Evolutionary conservation across 2,888 invertebrate genomes (phyloP).

Genomic region (Lasioglossum figueresi): DNA sequence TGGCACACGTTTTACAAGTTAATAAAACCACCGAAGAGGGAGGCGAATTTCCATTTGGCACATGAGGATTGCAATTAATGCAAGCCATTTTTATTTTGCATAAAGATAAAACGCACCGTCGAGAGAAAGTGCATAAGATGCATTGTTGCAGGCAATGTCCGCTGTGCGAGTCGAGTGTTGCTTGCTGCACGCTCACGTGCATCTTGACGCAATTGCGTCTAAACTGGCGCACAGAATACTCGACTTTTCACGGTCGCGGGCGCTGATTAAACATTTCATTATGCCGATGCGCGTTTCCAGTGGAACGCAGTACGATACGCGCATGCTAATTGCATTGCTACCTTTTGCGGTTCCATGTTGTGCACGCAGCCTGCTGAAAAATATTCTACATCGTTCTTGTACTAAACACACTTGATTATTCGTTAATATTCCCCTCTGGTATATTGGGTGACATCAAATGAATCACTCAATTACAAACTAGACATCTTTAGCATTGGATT

Average conservation of each 20-base stretch:
- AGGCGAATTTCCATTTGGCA: no score
- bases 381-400: not conserved
- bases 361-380: not conserved
- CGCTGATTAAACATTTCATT: constrained; percentile 41
- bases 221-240: constrained; percentile 21
- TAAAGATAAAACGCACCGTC: not conserved
- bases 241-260: constrained; percentile 35
- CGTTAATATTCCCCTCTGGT: not conserved
- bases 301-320: not conserved
- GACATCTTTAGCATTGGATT: not conserved
- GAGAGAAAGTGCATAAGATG: not conserved
- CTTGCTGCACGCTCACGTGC: constrained; percentile 11
- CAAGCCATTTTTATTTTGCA: no score
- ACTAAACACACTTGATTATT: not conserved
- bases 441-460: not conserved
- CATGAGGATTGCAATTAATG: no score
- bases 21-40: no score
- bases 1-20: no score
- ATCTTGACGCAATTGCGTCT: constrained; percentile 35
- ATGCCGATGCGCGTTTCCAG: constrained; percentile 12
- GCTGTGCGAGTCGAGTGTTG: not conserved
- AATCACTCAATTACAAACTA: not conserved
- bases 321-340: constrained; percentile 20
- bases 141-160: not conserved
- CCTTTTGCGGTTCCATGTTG: not conserved